Evolutionary conservation across 37 sponge, comb jelly and placozoan genomes (phyloP).

Genomic region (Crambe crambe): DNA sequence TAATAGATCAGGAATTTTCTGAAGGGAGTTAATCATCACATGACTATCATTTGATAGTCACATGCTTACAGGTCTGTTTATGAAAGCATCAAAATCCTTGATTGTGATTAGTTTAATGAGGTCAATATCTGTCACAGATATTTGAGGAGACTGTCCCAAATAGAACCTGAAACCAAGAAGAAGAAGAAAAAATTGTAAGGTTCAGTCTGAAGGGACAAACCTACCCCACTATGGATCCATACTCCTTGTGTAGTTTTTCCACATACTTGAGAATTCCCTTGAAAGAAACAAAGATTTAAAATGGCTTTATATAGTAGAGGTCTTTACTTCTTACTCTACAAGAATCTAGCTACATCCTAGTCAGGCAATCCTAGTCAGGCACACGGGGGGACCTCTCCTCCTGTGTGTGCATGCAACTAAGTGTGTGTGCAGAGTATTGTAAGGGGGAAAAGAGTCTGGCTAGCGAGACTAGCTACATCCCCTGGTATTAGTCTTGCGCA

Average conservation of each 20-base stretch:
- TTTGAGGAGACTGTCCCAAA: slow-evolving; percentile 32
- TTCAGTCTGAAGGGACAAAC: neutral
- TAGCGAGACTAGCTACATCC: no score
- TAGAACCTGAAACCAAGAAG: slow-evolving; percentile 8
- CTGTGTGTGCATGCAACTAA: no score
- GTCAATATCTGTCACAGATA: slow-evolving; percentile 54
- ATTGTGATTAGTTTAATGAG: slow-evolving; percentile 42
- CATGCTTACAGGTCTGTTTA: neutral
- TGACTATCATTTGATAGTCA: neutral
- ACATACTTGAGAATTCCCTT: slow-evolving; percentile 19
- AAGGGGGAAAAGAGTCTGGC: no score
- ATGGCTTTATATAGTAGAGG: no score
- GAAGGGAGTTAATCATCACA: neutral
- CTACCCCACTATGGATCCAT: slow-evolving; percentile 49
- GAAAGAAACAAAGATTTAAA: slow-evolving; percentile 2
- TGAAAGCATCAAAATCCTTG: neutral
- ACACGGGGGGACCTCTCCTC: no score
- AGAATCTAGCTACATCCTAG: no score
- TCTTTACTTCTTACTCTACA: no score
- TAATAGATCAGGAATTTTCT: neutral
- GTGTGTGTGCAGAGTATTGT: no score
- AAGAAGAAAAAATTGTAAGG: neutral
- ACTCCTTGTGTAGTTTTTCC: slow-evolving; percentile 6
- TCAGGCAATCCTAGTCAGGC: no score
- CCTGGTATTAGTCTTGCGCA: no score